Conservation (phyloP, 2,797 vertebrate genomes). For the Tangara arthus region DNA sequence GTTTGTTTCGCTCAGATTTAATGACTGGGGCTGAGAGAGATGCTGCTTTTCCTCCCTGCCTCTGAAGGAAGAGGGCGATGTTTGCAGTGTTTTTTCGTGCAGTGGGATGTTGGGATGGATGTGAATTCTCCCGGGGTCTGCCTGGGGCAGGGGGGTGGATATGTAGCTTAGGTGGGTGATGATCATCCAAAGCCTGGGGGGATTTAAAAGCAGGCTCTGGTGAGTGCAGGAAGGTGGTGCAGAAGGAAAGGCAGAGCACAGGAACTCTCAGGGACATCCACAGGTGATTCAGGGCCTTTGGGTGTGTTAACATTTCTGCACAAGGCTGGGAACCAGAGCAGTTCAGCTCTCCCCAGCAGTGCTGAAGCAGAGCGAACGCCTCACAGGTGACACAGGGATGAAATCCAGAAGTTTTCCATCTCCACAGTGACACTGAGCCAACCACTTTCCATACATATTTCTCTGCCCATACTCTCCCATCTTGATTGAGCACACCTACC, state of each 20-base stretch:
- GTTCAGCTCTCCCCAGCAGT: neutral
- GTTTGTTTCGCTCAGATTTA: neutral
- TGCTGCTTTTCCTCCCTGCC: neutral
- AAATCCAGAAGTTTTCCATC: neutral
- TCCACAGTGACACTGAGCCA: neutral
- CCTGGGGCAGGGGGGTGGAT: neutral
- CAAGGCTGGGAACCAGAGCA: neutral
- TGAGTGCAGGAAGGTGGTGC: neutral
- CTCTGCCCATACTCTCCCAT: neutral
- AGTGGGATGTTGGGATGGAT: neutral
- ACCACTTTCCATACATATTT: neutral
- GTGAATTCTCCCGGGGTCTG: neutral
- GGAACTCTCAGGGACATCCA: accelerated
- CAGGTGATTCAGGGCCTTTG: neutral
- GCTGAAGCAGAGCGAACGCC: neutral
- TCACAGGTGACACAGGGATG: accelerated
- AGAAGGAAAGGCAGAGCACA: neutral
- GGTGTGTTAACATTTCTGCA: neutral
- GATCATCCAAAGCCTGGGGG: neutral
- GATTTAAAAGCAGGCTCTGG: neutral
- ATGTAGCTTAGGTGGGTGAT: neutral
- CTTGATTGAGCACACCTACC: neutral
- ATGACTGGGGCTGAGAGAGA: neutral
- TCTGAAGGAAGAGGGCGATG: neutral
- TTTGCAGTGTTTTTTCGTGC: neutral